Conservation (phyloP, 2,888 invertebrate species). For the Automeris io region DNA sequence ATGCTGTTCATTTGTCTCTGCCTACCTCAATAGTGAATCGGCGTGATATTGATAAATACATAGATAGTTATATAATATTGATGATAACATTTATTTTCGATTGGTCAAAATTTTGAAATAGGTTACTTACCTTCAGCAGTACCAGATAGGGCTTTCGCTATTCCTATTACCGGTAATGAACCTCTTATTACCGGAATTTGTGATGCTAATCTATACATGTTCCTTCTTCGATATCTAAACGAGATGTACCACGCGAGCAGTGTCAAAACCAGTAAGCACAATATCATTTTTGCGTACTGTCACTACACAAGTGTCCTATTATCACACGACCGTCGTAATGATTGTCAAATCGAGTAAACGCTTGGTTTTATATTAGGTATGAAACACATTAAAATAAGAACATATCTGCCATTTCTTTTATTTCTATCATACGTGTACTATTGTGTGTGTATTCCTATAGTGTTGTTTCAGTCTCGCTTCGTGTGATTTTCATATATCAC, state of each 20-base stretch:
- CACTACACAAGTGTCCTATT: neutral
- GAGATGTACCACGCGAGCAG: slow-evolving; percentile 28
- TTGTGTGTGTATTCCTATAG: too few species aligned
- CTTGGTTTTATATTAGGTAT: slow-evolving; percentile 3
- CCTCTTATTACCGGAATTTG: slow-evolving; percentile 23
- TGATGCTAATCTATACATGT: slow-evolving; percentile 44
- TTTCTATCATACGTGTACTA: too few species aligned
- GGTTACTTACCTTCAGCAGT: slow-evolving; percentile 48
- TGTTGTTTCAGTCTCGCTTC: too few species aligned
- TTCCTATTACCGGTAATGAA: slow-evolving; percentile 42
- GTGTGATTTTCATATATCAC: too few species aligned
- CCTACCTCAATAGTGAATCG: too few species aligned
- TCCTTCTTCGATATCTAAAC: slow-evolving; percentile 40
- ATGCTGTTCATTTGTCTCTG: too few species aligned
- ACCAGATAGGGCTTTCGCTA: slow-evolving; percentile 39
- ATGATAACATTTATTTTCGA: too few species aligned
- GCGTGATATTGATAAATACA: too few species aligned
- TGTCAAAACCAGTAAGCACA: slow-evolving; percentile 32
- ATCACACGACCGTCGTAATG: slow-evolving; percentile 10
- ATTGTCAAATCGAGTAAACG: slow-evolving; percentile 12
- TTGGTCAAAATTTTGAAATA: too few species aligned
- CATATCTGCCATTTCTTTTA: too few species aligned
- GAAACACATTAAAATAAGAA: neutral
- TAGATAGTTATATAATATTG: neutral
- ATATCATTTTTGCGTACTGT: slow-evolving; percentile 30